A percentile compares a stretch with the other conserved stretches of the same genome.
phyloP scores from a whole-genome alignment of 1,140 invertebrate genomes.

The Agraylea sexmaculata region DNA sequence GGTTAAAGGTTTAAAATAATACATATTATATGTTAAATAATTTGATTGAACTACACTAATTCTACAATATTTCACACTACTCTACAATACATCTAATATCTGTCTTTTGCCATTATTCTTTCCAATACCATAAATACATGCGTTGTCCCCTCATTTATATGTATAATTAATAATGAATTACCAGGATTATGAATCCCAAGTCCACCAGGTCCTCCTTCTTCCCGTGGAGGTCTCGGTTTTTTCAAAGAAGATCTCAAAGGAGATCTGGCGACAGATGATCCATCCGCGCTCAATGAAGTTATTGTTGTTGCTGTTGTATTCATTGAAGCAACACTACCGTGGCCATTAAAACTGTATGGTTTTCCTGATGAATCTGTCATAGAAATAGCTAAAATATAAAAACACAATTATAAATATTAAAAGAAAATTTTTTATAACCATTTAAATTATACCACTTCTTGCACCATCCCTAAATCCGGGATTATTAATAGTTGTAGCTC shows the following conservation, averaged over 20 bases:
- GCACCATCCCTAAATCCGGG: conserved; percentile 66
- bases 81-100: no score
- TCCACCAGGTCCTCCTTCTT: conserved; percentile 35
- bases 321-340: conserved; percentile 66
- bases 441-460: conserved; percentile 40
- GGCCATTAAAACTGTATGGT: conserved; percentile 60
- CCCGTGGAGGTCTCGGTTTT: conserved; percentile 52
- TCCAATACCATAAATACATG: no score
- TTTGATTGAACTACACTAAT: no score
- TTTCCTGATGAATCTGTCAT: conserved; percentile 74
- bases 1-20: no score
- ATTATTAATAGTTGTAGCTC: conserved; percentile 66
- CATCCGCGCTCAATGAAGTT: conserved; percentile 41
- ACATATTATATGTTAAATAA: no score
- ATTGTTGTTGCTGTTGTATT: conserved; percentile 58
- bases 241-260: conserved; percentile 71
- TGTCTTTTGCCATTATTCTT: no score
- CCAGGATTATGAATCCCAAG: conserved; percentile 75
- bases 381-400: conserved; percentile 47
- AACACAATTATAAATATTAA: neutral
- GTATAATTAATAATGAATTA: conserved; percentile 3
- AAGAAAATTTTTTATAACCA: neutral
- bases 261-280: conserved; percentile 50
- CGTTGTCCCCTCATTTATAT: no score
- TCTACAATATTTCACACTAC: no score